phyloP scores from a whole-genome alignment of 1,140 invertebrate species.

The Drosophila nannoptera region DNA sequence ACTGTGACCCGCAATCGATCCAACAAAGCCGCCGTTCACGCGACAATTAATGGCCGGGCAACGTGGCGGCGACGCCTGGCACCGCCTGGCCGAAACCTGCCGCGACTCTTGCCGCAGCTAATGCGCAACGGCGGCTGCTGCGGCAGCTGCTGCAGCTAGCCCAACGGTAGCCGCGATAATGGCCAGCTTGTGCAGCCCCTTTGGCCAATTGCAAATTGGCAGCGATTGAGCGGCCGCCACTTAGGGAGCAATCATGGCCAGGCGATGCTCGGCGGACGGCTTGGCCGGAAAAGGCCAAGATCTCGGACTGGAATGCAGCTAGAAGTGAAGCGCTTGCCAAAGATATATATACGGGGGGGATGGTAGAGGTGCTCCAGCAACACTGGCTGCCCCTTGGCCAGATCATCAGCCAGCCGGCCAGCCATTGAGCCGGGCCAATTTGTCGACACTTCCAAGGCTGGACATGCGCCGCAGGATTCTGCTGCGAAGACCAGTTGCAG shows the following conservation, averaged over 20 bases:
- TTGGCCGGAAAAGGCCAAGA: neutral
- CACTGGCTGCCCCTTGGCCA: constrained; percentile 49
- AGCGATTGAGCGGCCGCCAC: constrained; percentile 29
- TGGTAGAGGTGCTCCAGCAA: no score
- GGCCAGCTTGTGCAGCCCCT: constrained; percentile 41
- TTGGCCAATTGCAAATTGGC: constrained; percentile 57
- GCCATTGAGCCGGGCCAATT: constrained; percentile 42
- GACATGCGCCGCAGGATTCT: constrained; percentile 51
- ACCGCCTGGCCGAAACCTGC: constrained; percentile 27
- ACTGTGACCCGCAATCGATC: constrained; percentile 54
- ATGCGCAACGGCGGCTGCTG: neutral
- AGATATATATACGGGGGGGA: no score
- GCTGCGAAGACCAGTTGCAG: constrained; percentile 3
- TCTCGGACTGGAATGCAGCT: no score
- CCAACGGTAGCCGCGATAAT: constrained; percentile 66
- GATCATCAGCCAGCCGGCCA: constrained; percentile 22
- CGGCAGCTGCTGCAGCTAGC: neutral
- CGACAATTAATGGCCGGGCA: constrained; percentile 70
- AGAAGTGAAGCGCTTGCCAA: no score
- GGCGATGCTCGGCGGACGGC: neutral
- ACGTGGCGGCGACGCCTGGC: constrained; percentile 46
- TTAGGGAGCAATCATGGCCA: constrained; percentile 43
- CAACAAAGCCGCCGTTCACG: constrained; percentile 62
- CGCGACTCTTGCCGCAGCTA: constrained; percentile 7
- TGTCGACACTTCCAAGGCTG: constrained; percentile 69